A percentile compares a stretch with the other conserved stretches of the same genome.
These are phyloP conservation scores for Entosphenus tridentatus DNA, from an alignment of 2,113 vertebrate genomes.

Conservation along the genomic window DNA sequence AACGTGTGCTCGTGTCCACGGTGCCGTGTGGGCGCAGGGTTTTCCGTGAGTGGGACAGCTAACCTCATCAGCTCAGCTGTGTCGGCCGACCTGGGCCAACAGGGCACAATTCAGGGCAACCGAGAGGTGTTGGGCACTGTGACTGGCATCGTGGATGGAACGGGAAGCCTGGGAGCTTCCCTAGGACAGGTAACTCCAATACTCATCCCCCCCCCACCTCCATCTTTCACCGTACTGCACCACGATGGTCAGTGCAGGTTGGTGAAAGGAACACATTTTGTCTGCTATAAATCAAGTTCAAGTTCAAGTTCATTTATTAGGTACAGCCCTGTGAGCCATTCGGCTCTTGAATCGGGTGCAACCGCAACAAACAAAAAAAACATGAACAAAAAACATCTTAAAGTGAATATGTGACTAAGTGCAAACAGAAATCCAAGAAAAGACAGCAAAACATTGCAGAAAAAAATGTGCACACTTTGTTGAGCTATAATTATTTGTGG, in stretches of 20 bases:
- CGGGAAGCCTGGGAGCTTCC: constrained; percentile 68
- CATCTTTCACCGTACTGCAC: not conserved
- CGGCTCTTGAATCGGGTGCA: no score
- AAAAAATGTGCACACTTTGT: not conserved
- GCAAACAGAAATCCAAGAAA: no score
- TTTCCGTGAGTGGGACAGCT: constrained; percentile 73
- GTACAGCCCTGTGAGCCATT: no score
- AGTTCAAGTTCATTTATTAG: no score
- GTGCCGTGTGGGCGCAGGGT: constrained; percentile 24
- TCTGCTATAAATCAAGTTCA: no score
- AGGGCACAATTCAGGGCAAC: constrained; percentile 50
- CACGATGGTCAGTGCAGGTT: not conserved
- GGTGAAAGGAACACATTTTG: no score
- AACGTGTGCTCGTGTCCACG: no score
- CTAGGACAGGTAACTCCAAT: constrained; percentile 50
- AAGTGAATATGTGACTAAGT: no score
- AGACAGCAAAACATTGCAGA: no score
- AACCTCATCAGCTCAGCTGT: constrained; percentile 94
- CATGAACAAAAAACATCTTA: no score
- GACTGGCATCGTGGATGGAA: constrained; percentile 80
- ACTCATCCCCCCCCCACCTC: not conserved
- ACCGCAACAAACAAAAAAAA: no score
- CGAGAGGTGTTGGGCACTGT: constrained; percentile 67
- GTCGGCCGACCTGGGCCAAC: constrained; percentile 73
- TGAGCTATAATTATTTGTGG: not conserved